Evolutionary conservation across 2,888 invertebrate species (phyloP).

Genomic region (Plebejus melissa): DNA sequence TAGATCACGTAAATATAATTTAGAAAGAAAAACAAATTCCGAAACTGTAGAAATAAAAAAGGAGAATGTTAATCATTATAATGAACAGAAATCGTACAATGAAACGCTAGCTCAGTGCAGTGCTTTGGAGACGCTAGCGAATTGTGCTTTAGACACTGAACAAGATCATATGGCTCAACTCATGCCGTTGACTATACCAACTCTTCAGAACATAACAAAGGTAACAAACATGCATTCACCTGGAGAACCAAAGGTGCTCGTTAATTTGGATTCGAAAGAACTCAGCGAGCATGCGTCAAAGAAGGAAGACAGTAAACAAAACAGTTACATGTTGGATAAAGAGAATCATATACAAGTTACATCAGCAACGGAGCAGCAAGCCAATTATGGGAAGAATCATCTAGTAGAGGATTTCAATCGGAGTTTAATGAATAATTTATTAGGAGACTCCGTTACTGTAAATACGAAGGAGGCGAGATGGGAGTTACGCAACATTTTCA

Average conservation of each 20-base stretch:
- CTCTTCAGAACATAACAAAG: slow-evolving; percentile 70
- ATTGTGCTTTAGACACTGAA: slow-evolving; percentile 69
- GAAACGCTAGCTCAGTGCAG: slow-evolving; percentile 71
- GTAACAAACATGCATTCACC: slow-evolving; percentile 72
- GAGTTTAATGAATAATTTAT: slow-evolving; percentile 72
- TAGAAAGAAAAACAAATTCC: slow-evolving; percentile 56
- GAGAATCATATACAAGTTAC: slow-evolving; percentile 53
- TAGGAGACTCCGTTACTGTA: slow-evolving; percentile 81
- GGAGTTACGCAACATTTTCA: slow-evolving; percentile 81
- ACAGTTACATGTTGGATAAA: slow-evolving; percentile 47
- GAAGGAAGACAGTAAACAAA: slow-evolving; percentile 56
- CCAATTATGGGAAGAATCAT: slow-evolving; percentile 61
- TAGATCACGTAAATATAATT: slow-evolving; percentile 78
- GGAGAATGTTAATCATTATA: slow-evolving; percentile 52
- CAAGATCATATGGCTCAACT: slow-evolving; percentile 69
- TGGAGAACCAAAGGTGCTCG: slow-evolving; percentile 70
- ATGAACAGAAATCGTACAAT: slow-evolving; percentile 42
- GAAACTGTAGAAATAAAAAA: slow-evolving; percentile 50
- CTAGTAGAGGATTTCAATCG: slow-evolving; percentile 72
- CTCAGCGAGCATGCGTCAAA: slow-evolving; percentile 61
- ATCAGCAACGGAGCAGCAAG: slow-evolving; percentile 32
- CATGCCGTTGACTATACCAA: slow-evolving; percentile 67
- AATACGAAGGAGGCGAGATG: slow-evolving; percentile 85
- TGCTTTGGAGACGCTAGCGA: slow-evolving; percentile 71
- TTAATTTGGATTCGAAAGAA: slow-evolving; percentile 72